Evolutionary conservation across 2,888 invertebrate species (phyloP).

Genomic region (Megalurothrips usitatus): DNA sequence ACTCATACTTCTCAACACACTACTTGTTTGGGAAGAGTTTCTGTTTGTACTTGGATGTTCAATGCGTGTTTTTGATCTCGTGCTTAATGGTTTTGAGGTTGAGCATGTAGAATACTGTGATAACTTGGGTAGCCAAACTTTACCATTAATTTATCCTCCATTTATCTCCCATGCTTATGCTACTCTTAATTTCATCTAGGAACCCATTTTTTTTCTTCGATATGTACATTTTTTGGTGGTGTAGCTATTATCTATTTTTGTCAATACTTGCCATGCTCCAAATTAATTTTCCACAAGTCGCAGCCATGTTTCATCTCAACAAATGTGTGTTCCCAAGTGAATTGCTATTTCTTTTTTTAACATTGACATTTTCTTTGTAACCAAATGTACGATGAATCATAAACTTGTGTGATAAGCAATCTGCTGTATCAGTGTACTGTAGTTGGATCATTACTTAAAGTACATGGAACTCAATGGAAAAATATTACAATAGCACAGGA

Average conservation of each 20-base stretch:
- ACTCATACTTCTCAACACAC: not conserved
- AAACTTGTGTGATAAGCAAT: no score
- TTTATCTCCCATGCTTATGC: not conserved
- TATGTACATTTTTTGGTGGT: not conserved
- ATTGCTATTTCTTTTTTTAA: no score
- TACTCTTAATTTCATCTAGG: not conserved
- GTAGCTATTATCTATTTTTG: not conserved
- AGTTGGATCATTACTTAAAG: no score
- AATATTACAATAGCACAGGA: no score
- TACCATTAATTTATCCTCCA: not conserved
- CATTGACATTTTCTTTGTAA: no score
- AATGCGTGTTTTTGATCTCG: not conserved
- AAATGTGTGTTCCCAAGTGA: no score
- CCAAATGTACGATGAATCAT: no score
- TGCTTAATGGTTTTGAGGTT: slow-evolving; percentile 5
- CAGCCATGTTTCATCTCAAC: no score
- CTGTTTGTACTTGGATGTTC: not conserved
- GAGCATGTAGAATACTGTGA: slow-evolving; percentile 7
- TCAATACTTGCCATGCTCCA: no score
- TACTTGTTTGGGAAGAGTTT: not conserved
- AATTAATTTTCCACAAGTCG: no score
- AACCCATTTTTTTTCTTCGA: not conserved
- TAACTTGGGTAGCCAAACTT: not conserved
- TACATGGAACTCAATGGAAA: no score
- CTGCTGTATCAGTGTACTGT: no score